A percentile compares a stretch with the other conserved stretches of the same genome.
Evolutionary conservation across 2,888 invertebrate species (phyloP).

Genomic region (Agriopis marginaria): DNA sequence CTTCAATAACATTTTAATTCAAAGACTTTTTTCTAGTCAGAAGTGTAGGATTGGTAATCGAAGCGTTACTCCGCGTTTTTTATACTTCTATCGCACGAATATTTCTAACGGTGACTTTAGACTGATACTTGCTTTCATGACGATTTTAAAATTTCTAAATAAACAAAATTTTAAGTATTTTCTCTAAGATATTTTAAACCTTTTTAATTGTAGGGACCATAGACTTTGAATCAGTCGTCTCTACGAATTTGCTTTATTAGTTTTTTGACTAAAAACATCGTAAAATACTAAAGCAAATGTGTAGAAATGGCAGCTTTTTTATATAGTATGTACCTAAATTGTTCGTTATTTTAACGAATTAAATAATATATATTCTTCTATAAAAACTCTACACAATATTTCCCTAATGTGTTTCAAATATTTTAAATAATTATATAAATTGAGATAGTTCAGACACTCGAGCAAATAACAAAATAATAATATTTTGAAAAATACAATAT

Average conservation of each 20-base stretch:
- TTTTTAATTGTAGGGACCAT: constrained; percentile 81
- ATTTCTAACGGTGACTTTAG: constrained; percentile 52
- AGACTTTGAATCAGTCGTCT: constrained; percentile 65
- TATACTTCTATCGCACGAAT: constrained; percentile 44
- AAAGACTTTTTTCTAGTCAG: constrained; percentile 53
- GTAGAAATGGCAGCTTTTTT: constrained; percentile 66
- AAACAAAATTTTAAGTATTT: constrained; percentile 57
- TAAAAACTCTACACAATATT: constrained; percentile 48
- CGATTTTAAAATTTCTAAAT: constrained; percentile 57
- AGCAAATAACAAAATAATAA: constrained; percentile 57
- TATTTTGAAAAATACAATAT: constrained; percentile 39
- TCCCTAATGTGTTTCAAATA: constrained; percentile 48
- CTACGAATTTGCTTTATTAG: constrained; percentile 61
- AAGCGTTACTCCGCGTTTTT: neutral
- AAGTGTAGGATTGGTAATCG: constrained; percentile 46
- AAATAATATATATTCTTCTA: constrained; percentile 54
- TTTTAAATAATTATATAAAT: constrained; percentile 36
- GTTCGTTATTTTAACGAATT: constrained; percentile 57
- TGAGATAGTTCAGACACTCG: constrained; percentile 57
- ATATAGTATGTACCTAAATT: constrained; percentile 54
- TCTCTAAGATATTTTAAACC: constrained; percentile 60
- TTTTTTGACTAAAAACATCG: constrained; percentile 26
- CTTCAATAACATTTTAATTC: constrained; percentile 35
- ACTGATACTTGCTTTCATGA: constrained; percentile 59
- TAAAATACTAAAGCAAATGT: constrained; percentile 54